A percentile compares a stretch with the other conserved stretches of the same genome.
phyloP scores from a whole-genome alignment of 2,797 vertebrate genomes.

The Falco novaeseelandiae region DNA sequence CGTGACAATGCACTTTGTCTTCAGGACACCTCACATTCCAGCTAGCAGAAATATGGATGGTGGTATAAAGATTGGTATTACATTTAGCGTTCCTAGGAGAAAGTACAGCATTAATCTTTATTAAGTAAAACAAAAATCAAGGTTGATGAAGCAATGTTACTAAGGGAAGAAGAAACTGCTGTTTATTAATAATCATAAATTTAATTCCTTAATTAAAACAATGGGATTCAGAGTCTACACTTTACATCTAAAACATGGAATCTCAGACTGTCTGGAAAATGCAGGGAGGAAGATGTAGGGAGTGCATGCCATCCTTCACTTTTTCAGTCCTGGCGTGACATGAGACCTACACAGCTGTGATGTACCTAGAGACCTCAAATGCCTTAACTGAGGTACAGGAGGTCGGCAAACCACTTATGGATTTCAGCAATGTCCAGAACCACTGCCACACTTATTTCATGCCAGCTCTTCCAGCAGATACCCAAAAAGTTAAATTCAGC shows the following conservation, averaged over 20 bases:
- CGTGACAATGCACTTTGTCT: not conserved
- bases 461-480: not conserved
- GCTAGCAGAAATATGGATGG: conserved; percentile 42
- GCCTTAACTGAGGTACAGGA: not conserved
- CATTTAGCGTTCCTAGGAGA: not conserved
- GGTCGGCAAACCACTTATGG: not conserved
- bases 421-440: not conserved
- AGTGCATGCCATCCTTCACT: not conserved
- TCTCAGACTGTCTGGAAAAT: not conserved
- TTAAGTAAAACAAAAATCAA: conserved; percentile 25
- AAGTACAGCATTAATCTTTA: conserved; percentile 27
- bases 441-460: not conserved
- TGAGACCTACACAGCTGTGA: not conserved
- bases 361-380: not conserved
- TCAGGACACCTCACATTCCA: conserved; percentile 13
- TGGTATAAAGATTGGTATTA: conserved; percentile 28
- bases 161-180: not conserved
- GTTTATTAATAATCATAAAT: not conserved
- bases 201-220: not conserved
- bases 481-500: not conserved
- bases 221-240: fast-evolving
- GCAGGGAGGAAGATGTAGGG: not conserved
- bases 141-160: not conserved
- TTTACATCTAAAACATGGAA: not conserved
- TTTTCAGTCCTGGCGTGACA: not conserved